Evolutionary conservation across 2,797 vertebrate genomes (phyloP).

Genomic region (Dicrostonyx torquatus): DNA sequence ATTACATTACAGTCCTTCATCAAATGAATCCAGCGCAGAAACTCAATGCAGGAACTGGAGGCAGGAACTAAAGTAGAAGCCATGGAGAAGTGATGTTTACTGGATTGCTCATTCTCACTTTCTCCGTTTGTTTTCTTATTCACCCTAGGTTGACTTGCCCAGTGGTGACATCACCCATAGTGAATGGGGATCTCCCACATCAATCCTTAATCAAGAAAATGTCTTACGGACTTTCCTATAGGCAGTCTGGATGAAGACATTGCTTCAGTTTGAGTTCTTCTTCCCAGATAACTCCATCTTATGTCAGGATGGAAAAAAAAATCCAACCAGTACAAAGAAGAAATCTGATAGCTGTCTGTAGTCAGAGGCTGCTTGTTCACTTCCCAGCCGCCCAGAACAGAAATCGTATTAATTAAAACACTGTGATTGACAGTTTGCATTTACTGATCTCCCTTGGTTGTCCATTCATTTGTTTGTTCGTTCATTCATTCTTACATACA

Average conservation of each 20-base stretch:
- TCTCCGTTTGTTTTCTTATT: not conserved
- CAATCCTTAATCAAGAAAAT: not conserved
- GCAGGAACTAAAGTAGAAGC: not conserved
- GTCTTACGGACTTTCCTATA: not conserved
- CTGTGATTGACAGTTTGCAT: not conserved
- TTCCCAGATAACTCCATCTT: not conserved
- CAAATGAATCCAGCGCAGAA: not conserved
- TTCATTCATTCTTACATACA: not conserved
- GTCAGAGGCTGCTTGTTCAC: too few relatives aligned
- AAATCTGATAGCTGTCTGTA: not conserved
- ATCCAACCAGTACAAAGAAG: not conserved
- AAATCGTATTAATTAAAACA: too few relatives aligned
- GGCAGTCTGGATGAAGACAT: not conserved
- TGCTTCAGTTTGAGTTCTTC: not conserved
- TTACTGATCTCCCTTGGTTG: not conserved
- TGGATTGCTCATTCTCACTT: too few relatives aligned
- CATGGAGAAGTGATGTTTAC: not conserved
- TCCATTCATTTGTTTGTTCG: not conserved
- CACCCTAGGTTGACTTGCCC: not conserved
- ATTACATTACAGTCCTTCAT: not conserved
- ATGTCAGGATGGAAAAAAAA: not conserved
- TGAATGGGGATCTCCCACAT: not conserved
- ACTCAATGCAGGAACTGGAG: not conserved
- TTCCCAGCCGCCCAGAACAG: too few relatives aligned
- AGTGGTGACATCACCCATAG: too few relatives aligned